Percentiles rank a stretch among this genome's conserved stretches.
These are phyloP conservation scores for Tetramorium alpestre DNA, from an alignment of 1,140 invertebrate species.

Conservation along the genomic window DNA sequence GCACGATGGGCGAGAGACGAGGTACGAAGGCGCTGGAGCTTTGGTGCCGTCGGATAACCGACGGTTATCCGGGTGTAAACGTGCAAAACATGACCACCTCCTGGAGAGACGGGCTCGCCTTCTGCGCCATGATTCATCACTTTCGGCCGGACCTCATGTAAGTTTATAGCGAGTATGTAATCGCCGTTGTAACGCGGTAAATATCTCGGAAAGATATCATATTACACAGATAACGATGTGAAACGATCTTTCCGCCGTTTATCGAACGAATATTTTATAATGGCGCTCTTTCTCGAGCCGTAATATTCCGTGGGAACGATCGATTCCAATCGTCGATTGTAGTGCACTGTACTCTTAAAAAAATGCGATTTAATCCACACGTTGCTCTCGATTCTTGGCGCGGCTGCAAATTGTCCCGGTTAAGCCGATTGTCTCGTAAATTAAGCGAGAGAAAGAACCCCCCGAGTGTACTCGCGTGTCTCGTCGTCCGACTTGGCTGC, in stretches of 20 bases:
- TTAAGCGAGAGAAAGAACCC: neutral
- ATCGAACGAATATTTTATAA: neutral
- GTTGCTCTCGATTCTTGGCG: neutral
- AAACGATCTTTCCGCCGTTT: neutral
- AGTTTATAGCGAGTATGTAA: conserved; percentile 85
- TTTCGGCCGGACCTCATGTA: conserved; percentile 98
- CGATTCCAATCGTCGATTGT: neutral
- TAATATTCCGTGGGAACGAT: neutral
- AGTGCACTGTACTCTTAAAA: neutral
- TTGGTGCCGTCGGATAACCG: conserved; percentile 95
- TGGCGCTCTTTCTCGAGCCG: neutral
- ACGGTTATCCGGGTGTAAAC: conserved; percentile 95
- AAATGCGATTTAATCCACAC: conserved; percentile 15
- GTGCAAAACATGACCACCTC: conserved; percentile 97
- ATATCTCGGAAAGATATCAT: conserved; percentile 3
- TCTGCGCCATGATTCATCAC: conserved; percentile 98
- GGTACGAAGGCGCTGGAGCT: conserved; percentile 95
- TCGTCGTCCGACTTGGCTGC: neutral
- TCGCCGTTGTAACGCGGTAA: conserved; percentile 16
- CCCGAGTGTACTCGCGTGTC: neutral
- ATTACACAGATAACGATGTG: conserved; percentile 11
- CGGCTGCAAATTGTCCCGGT: conserved; percentile 22
- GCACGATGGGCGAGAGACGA: conserved; percentile 91
- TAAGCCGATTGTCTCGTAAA: conserved; percentile 48
- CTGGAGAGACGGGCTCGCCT: conserved; percentile 97